Base-by-base conservation (phyloP, 2,888 invertebrate genomes). In the Linnaemya tessellans region DNA sequence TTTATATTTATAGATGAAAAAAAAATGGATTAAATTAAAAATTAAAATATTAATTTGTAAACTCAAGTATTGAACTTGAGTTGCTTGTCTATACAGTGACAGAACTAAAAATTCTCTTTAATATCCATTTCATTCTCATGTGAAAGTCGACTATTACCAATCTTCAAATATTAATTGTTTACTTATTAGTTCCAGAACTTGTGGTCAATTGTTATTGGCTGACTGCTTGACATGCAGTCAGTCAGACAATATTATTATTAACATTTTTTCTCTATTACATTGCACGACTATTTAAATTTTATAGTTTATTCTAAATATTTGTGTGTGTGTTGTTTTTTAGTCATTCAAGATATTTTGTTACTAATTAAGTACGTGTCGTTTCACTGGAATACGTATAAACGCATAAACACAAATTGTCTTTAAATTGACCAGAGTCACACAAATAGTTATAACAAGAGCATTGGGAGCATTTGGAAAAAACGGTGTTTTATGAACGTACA, bases 301-400 rank as follows among this genome's bases (percentile, higher is more conserved):
- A 58, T 65, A 58, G 58, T 65, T 65, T 68, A 49, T 74, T 67
- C 22, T 67, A 78, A 71, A 67, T 70, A 78, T 49, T 46, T 65
- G 1, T 65, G 4, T 30, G 13, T n/a, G n/a, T n/a, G n/a, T n/a
- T n/a, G n/a, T 43, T 58, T 75, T 71, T 54, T 49, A 71, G 65
- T 22, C 65, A 79, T 85, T 82, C 78, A 81, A 85, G 38, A 73
- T 85, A 85, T 79, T 85, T 85, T 82, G 82, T 85, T 85, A 85
- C 82, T 81, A 82, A 85, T 82, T 82, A 85, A 79, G 74, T 82
- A 85, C 85, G 85, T 74, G 79, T 85, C 65, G 67, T 79, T 82
- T 51, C 25, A 58, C 64, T 70, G 41, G 25, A 60, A 65, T 49
- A 78, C 64, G 38, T 35, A 20, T 38, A 35, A 9, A n/a, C 15